These are phyloP conservation scores for Limnephilus lunatus DNA, from an alignment of 2,888 invertebrate genomes.

Conservation along the genomic window DNA sequence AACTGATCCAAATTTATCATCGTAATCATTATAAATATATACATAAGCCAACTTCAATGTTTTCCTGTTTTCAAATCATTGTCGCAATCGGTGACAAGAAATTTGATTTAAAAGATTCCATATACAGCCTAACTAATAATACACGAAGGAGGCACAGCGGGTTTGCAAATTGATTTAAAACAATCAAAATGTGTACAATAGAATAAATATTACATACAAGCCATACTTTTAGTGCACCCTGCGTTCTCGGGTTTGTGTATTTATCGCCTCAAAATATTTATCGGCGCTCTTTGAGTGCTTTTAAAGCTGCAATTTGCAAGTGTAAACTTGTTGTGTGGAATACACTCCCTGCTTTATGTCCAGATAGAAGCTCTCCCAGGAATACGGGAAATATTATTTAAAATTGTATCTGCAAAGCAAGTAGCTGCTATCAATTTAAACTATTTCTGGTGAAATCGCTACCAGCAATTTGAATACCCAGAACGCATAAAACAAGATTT, in stretches of 20 bases:
- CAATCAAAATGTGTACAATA: neutral
- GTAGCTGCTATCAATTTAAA: neutral
- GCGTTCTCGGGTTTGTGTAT: constrained; percentile 29
- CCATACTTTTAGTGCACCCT: neutral
- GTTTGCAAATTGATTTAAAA: neutral
- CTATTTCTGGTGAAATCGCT: neutral
- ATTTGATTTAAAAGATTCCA: neutral
- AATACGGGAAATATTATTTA: constrained; percentile 3
- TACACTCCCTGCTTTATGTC: constrained; percentile 16
- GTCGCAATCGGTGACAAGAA: no score
- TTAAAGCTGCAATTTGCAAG: constrained; percentile 58
- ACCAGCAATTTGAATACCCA: neutral
- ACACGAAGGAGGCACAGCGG: neutral
- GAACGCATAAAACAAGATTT: no score
- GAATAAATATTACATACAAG: neutral
- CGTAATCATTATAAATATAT: no score
- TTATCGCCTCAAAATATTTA: constrained; percentile 55
- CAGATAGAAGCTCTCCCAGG: constrained; percentile 2
- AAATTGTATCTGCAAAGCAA: neutral
- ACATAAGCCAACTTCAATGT: no score
- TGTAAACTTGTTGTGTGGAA: constrained; percentile 36
- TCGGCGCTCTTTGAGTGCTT: constrained; percentile 56
- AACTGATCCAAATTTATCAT: no score
- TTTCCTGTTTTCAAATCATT: no score
- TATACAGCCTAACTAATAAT: neutral